Base-by-base conservation (phyloP, 2,113 vertebrate species). In the Cacatua alba region DNA sequence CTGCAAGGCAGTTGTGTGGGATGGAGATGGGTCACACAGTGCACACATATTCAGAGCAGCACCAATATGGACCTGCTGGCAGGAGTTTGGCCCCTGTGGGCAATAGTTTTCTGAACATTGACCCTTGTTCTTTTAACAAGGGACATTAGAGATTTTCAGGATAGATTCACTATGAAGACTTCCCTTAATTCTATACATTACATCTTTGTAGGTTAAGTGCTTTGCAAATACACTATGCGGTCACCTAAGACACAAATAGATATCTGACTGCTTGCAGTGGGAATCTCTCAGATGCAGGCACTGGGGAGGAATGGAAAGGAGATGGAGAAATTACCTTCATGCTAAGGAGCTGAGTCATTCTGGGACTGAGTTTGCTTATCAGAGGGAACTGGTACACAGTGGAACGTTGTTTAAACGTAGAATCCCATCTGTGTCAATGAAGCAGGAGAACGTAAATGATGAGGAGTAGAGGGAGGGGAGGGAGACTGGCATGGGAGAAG, bases 361-460 rank as follows among this genome's bases (percentile, higher is more conserved):
- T 39, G 74, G 68, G 64, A 19, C 74, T 41, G 93, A 63, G 18
- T 18, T 63, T 57, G 3, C 81, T 97, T 97, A 97, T 96, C 95
- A 13, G 39, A 24, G 46, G 71, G 78, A 93, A 86, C 85, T 95
- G 96, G 97, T 97, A 97, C 97, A 23, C 3, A 44, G 88, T 89
- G 83, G 97, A 96, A 96, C 97, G 1, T 21, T 97, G 96, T 93
- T 96, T 95, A 96, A 84, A 94, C 0, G 6, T 86, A 55, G 68
- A 92, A 95, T 81, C 77, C 88, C 71, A 18, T 60, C 69, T 49
- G 41, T 63, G 92, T 64, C 90, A 85, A 6, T 13, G 85, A 55
- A 89, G 37, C 53, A 78, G 69, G 41, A 83, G 70, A 76, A 82
- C 0, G 1, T 83, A 78, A 97, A 91, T 96, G 69, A 68, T 0